Base-by-base conservation (phyloP, 2,888 invertebrate species). In the Amiota minor region DNA sequence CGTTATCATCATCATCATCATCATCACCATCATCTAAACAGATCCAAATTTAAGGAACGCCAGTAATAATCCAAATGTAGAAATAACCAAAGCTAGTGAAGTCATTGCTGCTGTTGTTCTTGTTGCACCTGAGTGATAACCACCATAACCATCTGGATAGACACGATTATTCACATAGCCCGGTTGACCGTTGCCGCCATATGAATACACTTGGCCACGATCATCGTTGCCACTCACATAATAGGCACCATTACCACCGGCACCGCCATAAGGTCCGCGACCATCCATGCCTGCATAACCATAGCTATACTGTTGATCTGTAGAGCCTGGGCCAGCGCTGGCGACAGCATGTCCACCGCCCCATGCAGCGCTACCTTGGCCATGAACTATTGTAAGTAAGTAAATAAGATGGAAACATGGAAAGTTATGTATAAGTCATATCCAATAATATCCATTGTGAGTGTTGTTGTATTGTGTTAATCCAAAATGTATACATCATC, bases 141-240 rank as follows among this genome's bases (percentile, higher is more conserved):
- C 76, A 59, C 70, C 53, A 16, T 61, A 59, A 53, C 69, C 77
- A 70, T 45, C 73, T n/a, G 9, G 64, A 73, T 50, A 73, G 0
- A 74, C 75, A 49, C 80, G 80, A 56, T 59, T 74, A 23, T 79
- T 75, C 18, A 56, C 74, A 62, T 79, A 79, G 3, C 78, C 78
- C 0, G 75, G 76, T 20, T 74, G 78, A 3, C 70, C 64, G 45
- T 77, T 78, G 14, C 82, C 79, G 45, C 62, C 45, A 18, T 83
- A 83, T 47, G 83, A 76, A 53, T 72, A 83, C 50, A 86, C 86
- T 0, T 86, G 75, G 1, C 83, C 83, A n/a, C 84, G 86, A 75
- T 86, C 83, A n/a, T 83, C 86, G 18, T 77, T 84, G 59, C 82
- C 84, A 50, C n/a, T 75, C 2, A 85, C 77, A 14, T 85, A 85